Conservation (phyloP, 2,888 invertebrate species). For the Punctoribates punctum region DNA sequence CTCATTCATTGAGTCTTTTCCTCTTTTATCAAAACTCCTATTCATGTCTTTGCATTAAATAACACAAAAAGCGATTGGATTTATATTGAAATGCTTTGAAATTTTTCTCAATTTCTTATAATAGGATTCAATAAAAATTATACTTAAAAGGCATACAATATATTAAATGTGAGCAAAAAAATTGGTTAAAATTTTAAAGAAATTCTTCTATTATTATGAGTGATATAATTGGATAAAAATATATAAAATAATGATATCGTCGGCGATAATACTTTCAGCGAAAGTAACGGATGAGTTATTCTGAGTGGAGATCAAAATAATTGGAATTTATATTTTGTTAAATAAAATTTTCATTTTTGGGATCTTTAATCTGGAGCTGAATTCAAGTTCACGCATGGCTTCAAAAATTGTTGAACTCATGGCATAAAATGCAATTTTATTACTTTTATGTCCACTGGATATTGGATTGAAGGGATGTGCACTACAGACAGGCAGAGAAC, state of each 20-base stretch:
- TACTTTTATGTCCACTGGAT: slow-evolving; percentile 1
- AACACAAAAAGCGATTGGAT: not conserved
- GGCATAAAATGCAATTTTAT: slow-evolving; percentile 5
- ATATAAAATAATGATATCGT: not conserved
- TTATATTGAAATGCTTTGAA: slow-evolving; percentile 5
- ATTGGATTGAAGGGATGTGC: not conserved
- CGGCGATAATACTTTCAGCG: not conserved
- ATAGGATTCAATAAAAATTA: not conserved
- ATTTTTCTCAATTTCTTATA: not conserved
- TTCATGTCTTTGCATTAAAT: slow-evolving; percentile 4
- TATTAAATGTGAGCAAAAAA: no score
- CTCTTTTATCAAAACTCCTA: not conserved
- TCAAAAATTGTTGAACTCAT: not conserved
- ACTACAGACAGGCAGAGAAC: not conserved
- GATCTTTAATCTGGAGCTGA: not conserved
- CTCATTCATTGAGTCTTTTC: not conserved
- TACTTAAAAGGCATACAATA: no score
- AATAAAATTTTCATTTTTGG: not conserved
- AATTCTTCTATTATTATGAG: no score
- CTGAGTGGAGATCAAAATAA: not conserved
- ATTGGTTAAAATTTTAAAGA: no score
- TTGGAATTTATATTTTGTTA: not conserved
- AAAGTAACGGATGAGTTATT: not conserved
- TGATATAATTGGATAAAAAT: slow-evolving; percentile 5
- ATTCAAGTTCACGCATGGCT: not conserved